Evolutionary conservation across 2,113 vertebrate species (phyloP), one percentile per base, ranked within the genome.

Genomic region (Nothobranchius kuhntae): DNA sequence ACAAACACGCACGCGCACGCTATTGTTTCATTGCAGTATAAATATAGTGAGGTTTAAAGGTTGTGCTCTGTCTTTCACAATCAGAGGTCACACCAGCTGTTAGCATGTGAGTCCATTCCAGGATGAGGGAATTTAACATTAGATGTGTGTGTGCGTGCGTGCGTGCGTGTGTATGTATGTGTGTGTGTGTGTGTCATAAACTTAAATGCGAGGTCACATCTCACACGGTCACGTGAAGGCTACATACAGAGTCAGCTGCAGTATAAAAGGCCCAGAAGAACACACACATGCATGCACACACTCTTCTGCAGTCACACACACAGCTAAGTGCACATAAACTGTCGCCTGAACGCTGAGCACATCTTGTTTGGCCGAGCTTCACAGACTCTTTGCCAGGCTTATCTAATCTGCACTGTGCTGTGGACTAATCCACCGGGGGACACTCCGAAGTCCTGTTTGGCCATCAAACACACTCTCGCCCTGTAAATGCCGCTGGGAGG

Each of bases 401-500:
- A 84, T 86, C 80, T 89, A 65, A 82, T 80, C 82, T 36, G 21
- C 21, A 21, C 21, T 21, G 53, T 24, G 12, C 64, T 36, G 26
- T 15, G 30, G n/a, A 57, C 13, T 47, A 17, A 75, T 64, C 66
- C 63, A 61, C 9, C 26, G 15, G 44, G 14, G 12, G 52, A 63
- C 61, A 56, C 68, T 71, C 53, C 35, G 36, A 63, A 57, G 80
- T 81, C 60, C 70, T 45, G 73, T 71, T 61, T 8, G 47, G 0
- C 21, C 65, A 35, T 73, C 77, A 68, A 42, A 78, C 60, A 13
- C 55, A 47, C 61, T 50, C 65, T 61, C 64, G 60, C 64, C 6
- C 64, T 26, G 14, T 40, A 21, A 35, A 55, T 61, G 38, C 15
- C 53, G 52, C 56, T 13, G 30, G 30, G 30, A 30, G 30, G 30